Percentiles rank a stretch among this genome's conserved stretches.
phyloP scores from a whole-genome alignment of 2,888 invertebrate species.

The Drosophila neoperkinsi region DNA sequence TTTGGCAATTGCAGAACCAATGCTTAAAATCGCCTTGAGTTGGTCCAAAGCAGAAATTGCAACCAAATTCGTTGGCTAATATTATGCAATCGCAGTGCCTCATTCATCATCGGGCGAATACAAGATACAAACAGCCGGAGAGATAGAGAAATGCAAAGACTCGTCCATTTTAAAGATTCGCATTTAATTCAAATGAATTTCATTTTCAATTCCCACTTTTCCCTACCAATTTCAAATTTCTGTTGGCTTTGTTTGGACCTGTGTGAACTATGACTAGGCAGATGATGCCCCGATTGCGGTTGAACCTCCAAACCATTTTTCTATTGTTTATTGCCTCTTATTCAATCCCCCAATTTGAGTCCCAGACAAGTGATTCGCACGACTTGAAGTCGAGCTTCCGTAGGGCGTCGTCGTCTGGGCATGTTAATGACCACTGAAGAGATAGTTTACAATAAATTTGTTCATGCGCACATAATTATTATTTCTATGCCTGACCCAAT shows the following conservation, averaged over 20 bases:
- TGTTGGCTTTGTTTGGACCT: conserved; percentile 30
- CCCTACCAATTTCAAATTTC: conserved; percentile 18
- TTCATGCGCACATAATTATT: conserved; percentile 63
- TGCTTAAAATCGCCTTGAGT: conserved; percentile 47
- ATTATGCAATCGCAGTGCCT: conserved; percentile 54
- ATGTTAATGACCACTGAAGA: conserved; percentile 46
- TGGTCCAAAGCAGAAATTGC: conserved; percentile 58
- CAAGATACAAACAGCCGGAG: conserved; percentile 25
- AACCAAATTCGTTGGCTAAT: conserved; percentile 47
- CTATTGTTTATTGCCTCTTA: conserved; percentile 46
- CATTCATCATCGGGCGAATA: conserved; percentile 55
- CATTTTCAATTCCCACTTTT: conserved; percentile 65
- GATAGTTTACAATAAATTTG: conserved; percentile 54
- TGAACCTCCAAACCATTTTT: conserved; percentile 34
- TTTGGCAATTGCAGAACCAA: conserved; percentile 70
- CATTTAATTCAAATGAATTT: conserved; percentile 82
- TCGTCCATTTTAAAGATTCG: conserved; percentile 61
- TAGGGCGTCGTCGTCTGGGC: conserved; percentile 53
- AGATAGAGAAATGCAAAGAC: conserved; percentile 43
- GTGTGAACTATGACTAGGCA: conserved; percentile 79
- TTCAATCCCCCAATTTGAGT: conserved; percentile 48
- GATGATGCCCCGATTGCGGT: conserved; percentile 35
- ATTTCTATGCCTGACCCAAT: conserved; percentile 65
- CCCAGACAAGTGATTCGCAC: conserved; percentile 47
- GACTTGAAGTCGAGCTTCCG: conserved; percentile 61